Base-by-base conservation (phyloP, 2,888 invertebrate species). In the Diabrotica balteata region DNA sequence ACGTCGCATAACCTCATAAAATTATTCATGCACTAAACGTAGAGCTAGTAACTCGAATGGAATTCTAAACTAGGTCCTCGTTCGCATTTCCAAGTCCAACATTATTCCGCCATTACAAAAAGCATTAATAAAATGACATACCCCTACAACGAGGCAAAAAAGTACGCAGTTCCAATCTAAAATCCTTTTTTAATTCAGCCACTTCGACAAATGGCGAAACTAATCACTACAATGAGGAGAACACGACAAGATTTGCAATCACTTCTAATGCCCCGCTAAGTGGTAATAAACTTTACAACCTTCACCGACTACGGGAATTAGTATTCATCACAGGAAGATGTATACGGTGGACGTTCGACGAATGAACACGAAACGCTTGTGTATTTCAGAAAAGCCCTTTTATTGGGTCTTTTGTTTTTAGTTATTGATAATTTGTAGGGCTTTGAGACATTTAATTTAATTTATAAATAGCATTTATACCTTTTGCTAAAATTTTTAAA, bases 211-310 rank as follows among this genome's bases (percentile, higher is more conserved):
- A 72, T 67, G 71, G 63, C 66, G 67, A 67, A 71, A 72, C 71
- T 72, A 72, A 72, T 72, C 72, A 70, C 70, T 64, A 68, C 66
- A 68, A 66, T 68, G 72, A 72, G 67, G 71, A 67, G 73, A 70
- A 74, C 77, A 73, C 71, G 75, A 73, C 73, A 66, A 69, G 76
- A 73, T 74, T 75, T 70, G 72, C 75, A 77, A 76, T 77, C 82
- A 80, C 79, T 77, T 79, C 80, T 82, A 83, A 83, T 83, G 81
- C 78, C 75, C 76, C 76, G 77, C 81, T 82, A 83, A 83, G 82
- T 82, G 81, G 78, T 79, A 81, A 81, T 82, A 81, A 82, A 82
- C 77, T 80, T 80, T 79, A 77, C 76, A 76, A 76, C 72, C 76
- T 72, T 76, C 75, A 72, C 72, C 73, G 73, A 69, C 68, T 70